Conservation (phyloP, 2,113 vertebrate genomes). For the Alethe castanea region DNA sequence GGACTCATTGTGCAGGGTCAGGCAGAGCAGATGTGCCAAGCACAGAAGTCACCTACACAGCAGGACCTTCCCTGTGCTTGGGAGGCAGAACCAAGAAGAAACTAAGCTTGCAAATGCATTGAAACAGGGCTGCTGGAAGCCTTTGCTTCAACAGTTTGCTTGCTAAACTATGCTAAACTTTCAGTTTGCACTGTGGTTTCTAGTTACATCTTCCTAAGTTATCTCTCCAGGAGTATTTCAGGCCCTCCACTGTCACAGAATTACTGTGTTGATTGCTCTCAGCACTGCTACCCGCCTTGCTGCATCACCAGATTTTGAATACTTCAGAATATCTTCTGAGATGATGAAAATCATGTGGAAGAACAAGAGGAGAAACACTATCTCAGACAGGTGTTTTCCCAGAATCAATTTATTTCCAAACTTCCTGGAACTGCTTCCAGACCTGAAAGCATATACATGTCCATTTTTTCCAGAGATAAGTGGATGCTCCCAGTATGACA, state of each 20-base stretch:
- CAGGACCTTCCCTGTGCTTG: not conserved
- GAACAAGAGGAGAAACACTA: not conserved
- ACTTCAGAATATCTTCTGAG: not conserved
- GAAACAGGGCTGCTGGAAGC: not conserved
- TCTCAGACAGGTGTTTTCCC: not conserved
- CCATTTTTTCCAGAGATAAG: not conserved
- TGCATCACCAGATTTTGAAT: not conserved
- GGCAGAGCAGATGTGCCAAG: fast-evolving
- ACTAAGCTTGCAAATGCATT: not conserved
- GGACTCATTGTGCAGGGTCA: fast-evolving
- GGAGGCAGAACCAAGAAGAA: not conserved
- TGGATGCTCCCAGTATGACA: not conserved
- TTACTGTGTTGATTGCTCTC: not conserved
- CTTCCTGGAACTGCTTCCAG: not conserved
- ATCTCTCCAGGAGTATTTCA: not conserved
- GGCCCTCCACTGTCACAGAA: not conserved
- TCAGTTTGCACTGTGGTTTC: not conserved
- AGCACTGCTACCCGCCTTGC: not conserved
- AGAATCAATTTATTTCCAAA: not conserved
- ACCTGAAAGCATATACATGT: not conserved
- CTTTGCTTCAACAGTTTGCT: not conserved
- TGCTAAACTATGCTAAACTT: not conserved
- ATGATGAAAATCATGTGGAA: not conserved
- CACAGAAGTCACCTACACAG: not conserved
- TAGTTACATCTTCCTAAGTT: not conserved